A percentile compares a stretch with the other conserved stretches of the same genome.
Evolutionary conservation across 2,888 invertebrate genomes (phyloP).

Genomic region (Scrobipalpa atriplicella): DNA sequence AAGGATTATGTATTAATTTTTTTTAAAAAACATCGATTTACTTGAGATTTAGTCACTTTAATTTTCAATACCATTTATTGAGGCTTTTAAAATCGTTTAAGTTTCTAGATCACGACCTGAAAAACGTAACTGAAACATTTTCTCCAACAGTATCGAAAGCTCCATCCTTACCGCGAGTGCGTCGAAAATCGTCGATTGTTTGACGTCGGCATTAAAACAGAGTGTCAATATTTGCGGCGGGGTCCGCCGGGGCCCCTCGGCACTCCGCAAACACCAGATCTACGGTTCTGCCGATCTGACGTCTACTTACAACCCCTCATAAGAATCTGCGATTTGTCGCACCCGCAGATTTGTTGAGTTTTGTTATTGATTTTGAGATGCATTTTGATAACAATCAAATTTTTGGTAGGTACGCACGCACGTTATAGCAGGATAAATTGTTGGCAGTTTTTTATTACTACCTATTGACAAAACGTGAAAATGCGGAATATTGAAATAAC

Average conservation of each 20-base stretch:
- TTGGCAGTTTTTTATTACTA: too few relatives aligned
- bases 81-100: too few relatives aligned
- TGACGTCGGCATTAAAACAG: conserved; percentile 82
- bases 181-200: conserved; percentile 74
- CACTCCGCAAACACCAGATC: conserved; percentile 67
- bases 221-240: conserved; percentile 76
- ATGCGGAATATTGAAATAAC: too few relatives aligned
- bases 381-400: not conserved
- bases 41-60: too few relatives aligned
- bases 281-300: conserved; percentile 46
- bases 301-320: conserved; percentile 53
- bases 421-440: too few relatives aligned
- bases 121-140: too few relatives aligned
- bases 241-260: conserved; percentile 42
- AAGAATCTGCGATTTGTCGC: conserved; percentile 49
- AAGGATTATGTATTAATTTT: too few relatives aligned
- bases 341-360: conserved; percentile 15
- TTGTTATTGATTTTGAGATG: not conserved
- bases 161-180: conserved; percentile 1
- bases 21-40: too few relatives aligned
- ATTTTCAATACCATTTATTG: too few relatives aligned
- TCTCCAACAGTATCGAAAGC: not conserved
- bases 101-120: too few relatives aligned
- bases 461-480: too few relatives aligned
- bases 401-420: not conserved